Conservation (phyloP, 2,888 invertebrate genomes). For the Teleiodes luculella region DNA sequence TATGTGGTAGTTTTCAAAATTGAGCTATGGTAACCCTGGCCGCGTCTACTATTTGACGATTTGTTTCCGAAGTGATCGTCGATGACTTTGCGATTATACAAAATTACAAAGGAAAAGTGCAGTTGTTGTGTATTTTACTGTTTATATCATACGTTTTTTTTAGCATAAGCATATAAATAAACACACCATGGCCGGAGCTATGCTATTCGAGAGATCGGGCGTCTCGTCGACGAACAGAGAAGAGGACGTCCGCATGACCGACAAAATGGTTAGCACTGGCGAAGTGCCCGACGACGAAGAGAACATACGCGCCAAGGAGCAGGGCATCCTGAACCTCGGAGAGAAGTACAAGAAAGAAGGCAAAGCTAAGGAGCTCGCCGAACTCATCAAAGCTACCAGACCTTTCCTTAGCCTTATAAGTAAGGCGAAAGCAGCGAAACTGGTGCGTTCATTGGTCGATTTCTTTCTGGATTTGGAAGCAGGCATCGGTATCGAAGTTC, state of each 20-base stretch:
- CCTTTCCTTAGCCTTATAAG: constrained; percentile 97
- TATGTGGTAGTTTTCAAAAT: constrained; percentile 18
- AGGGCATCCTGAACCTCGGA: constrained; percentile 94
- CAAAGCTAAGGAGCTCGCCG: constrained; percentile 94
- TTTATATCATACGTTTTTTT: constrained; percentile 57
- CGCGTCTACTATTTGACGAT: constrained; percentile 77
- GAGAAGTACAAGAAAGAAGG: constrained; percentile 95
- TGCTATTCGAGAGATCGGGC: constrained; percentile 92
- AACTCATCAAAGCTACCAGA: constrained; percentile 95
- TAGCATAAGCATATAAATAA: constrained; percentile 72
- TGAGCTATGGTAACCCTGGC: constrained; percentile 47
- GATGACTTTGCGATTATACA: constrained; percentile 78
- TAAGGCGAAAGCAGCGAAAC: constrained; percentile 99
- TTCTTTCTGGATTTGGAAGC: constrained; percentile 98
- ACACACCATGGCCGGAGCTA: constrained; percentile 91
- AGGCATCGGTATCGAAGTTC: constrained; percentile 95
- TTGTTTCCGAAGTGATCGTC: constrained; percentile 75
- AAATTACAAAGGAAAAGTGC: constrained; percentile 76
- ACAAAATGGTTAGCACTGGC: constrained; percentile 88
- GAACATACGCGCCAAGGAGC: constrained; percentile 93
- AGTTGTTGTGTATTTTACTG: constrained; percentile 62
- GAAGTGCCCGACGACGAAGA: constrained; percentile 90
- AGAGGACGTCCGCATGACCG: constrained; percentile 85
- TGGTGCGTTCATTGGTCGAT: constrained; percentile 97
- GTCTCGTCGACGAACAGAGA: constrained; percentile 86